These are phyloP conservation scores for Paedocypris sp. DNA, from an alignment of 2,113 vertebrate genomes.

Conservation along the genomic window DNA sequence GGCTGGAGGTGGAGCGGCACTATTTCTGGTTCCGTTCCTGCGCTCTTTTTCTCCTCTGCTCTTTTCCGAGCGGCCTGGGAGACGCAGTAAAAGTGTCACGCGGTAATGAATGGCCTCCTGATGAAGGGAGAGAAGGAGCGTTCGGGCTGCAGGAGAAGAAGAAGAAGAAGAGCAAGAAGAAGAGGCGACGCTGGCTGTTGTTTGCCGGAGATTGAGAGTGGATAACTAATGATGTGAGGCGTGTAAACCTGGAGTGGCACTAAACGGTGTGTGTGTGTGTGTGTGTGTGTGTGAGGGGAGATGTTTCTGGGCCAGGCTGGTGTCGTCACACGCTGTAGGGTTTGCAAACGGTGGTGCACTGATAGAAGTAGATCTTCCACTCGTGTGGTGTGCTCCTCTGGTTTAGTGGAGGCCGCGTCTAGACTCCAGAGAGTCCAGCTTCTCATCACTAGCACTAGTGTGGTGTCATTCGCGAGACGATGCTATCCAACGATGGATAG, in stretches of 20 bases:
- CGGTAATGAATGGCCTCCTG: slow-evolving; percentile 55
- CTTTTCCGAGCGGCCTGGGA: slow-evolving; percentile 26
- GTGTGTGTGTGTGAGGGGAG: slow-evolving; percentile 25
- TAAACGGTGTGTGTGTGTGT: slow-evolving; percentile 52
- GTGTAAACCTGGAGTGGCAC: slow-evolving; percentile 51
- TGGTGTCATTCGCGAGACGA: no score
- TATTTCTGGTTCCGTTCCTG: slow-evolving; percentile 6
- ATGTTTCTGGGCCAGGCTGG: slow-evolving; percentile 46
- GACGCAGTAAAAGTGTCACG: slow-evolving; percentile 62
- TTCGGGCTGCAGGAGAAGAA: no score
- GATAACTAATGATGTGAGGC: slow-evolving; percentile 59
- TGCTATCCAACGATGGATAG: no score
- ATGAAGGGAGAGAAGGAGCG: slow-evolving; percentile 35
- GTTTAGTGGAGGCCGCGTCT: no score
- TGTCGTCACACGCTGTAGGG: slow-evolving; percentile 49
- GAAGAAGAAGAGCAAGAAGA: no score
- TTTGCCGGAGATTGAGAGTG: slow-evolving; percentile 60
- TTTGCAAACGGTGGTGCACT: slow-evolving; percentile 46
- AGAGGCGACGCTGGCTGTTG: slow-evolving; percentile 45
- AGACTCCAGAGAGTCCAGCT: no score
- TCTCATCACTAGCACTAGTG: no score
- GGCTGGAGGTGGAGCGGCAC: not conserved
- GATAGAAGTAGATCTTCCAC: slow-evolving; percentile 8
- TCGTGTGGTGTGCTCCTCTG: no score
- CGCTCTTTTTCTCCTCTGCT: slow-evolving; percentile 7